Conservation (phyloP, 2,888 invertebrate species). For the Hirtodrosophila histrioides region DNA sequence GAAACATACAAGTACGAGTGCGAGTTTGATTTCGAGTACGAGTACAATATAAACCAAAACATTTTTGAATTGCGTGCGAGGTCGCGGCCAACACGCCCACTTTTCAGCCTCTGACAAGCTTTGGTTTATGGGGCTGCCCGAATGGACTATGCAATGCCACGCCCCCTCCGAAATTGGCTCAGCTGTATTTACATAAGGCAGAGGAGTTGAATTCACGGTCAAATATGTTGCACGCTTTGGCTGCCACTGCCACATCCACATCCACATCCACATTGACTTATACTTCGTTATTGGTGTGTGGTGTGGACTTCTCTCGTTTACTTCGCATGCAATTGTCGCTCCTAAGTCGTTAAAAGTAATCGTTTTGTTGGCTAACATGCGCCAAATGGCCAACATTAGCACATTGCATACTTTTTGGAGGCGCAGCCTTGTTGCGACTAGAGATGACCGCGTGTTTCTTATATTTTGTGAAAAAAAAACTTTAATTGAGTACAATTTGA, state of each 20-base stretch:
- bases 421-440: conserved; percentile 64
- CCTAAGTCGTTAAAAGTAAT: conserved; percentile 76
- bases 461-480: too few species aligned
- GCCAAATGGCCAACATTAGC: conserved; percentile 74
- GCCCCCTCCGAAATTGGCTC: conserved; percentile 28
- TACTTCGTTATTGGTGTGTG: too few species aligned
- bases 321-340: conserved; percentile 71
- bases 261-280: conserved; percentile 9
- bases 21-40: conserved; percentile 4
- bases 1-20: not conserved
- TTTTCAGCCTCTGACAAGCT: conserved; percentile 30
- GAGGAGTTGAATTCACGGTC: conserved; percentile 61
- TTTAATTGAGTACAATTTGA: too few species aligned
- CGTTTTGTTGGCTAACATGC: conserved; percentile 76
- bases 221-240: conserved; percentile 59
- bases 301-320: conserved; percentile 4
- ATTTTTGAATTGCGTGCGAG: conserved; percentile 69
- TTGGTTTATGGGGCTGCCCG: too few species aligned
- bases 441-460: not conserved
- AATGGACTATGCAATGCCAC: conserved; percentile 6
- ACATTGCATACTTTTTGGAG: conserved; percentile 52
- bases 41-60: conserved; percentile 20
- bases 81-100: conserved; percentile 56
- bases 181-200: conserved; percentile 41
- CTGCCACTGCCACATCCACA: conserved; percentile 23